phyloP scores from a whole-genome alignment of 2,888 invertebrate genomes.

The Cryptosula pallasiana region DNA sequence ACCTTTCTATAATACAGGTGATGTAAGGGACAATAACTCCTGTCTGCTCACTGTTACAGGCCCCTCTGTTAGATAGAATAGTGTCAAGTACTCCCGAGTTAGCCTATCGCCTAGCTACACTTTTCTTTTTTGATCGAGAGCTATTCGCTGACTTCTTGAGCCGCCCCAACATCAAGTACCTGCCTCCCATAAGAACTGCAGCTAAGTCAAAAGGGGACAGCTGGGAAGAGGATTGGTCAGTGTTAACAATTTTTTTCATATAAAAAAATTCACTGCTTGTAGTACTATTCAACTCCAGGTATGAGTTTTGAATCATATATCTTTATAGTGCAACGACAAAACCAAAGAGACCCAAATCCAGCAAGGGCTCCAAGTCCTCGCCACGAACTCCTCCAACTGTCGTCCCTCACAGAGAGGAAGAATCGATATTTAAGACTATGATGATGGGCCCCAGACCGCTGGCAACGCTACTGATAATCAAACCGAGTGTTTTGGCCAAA shows the following conservation, averaged over 20 bases:
- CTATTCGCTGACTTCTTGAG: constrained; percentile 39
- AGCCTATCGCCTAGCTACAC: constrained; percentile 37
- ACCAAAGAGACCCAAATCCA: not conserved
- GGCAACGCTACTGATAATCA: constrained; percentile 40
- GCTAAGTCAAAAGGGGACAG: not conserved
- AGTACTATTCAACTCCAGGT: no score
- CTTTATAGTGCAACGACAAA: not conserved
- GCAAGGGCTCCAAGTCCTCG: not conserved
- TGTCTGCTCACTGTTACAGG: no score
- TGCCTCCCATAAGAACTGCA: constrained; percentile 31
- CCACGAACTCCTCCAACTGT: not conserved
- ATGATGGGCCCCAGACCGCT: constrained; percentile 37
- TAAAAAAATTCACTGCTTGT: no score
- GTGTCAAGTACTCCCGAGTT: constrained; percentile 41
- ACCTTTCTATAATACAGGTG: not conserved
- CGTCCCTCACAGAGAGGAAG: constrained; percentile 25
- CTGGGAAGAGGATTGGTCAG: constrained; percentile 17
- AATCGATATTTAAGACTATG: constrained; percentile 41
- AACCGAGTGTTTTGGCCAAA: constrained; percentile 37
- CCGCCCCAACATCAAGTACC: constrained; percentile 36
- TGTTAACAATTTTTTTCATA: no score
- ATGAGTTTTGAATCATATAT: no score
- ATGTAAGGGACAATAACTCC: no score
- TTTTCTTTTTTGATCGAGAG: constrained; percentile 44
- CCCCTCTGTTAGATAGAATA: constrained; percentile 26